Base-by-base conservation (phyloP, 2,888 invertebrate species). In the Tetranychus truncatus region DNA sequence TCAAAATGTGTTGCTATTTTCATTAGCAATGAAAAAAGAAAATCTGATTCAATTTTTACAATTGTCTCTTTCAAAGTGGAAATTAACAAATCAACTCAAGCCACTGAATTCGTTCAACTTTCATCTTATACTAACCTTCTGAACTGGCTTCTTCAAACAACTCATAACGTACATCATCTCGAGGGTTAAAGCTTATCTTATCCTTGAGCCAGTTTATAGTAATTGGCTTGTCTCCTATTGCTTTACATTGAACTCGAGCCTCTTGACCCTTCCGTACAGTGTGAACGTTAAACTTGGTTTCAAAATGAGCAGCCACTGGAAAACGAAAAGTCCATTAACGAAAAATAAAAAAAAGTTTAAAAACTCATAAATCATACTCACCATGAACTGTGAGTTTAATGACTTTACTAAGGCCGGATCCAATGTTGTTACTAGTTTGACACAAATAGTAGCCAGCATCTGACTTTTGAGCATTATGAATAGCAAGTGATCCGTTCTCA, bases 181-280 rank as follows among this genome's bases (percentile, higher is more conserved):
- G 55, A 7, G 76, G 66, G 65, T 71, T 74, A 11, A 77, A 76
- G 20, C 74, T 79, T 80, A 75, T 78, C 15, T 82, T 82, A 78
- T 84, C 83, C 78, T 83, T 83, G 45, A 81, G 79, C 84, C 84
- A 84, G 20, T 79, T 79, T 55, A 84, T 81, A 72, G 80, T 80
- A 71, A 84, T 80, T 34, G 84, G 84, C 66, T 82, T 80, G 78
- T 84, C 84, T 9, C 84, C 83, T 65, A 77, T 76, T 15, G 79
- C 77, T 73, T 78, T 78, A 55, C 80, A 80, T 45, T 77, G 77
- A 45, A 80, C 74, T 21, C 75, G 77, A 7, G 78, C 79, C 24
- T 78, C 78, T 20, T 80, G 76, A 9, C 79, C 79, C 75, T 78
- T 79, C 11, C 77, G 77, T 0, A 79, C 79, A 24, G 77, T 80